Evolutionary conservation across 1,140 invertebrate species (phyloP), one percentile per base, ranked within the genome.

Genomic region (Acromyrmex echinatior): DNA sequence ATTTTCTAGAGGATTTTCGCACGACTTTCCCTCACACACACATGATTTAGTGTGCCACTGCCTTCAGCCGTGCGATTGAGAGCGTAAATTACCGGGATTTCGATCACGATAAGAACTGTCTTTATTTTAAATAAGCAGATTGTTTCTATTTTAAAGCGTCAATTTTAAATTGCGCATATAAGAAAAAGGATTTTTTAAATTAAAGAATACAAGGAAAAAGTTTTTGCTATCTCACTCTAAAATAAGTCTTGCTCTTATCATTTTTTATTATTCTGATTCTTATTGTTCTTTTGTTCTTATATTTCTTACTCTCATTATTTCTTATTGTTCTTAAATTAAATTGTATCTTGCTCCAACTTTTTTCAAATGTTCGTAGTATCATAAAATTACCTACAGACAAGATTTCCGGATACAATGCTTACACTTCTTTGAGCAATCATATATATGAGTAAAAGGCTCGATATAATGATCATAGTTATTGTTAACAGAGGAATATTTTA

Each of bases 1-100:
- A 81, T 81, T 81, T 81, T 71, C 49, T 45, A 39, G 10, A 45
- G 14, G 4, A 81, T 71, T 71, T 81, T 80, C 77, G 65, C 45
- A 68, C 28, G 77, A 53, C 28, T 80, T 81, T 71, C 66, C 66
- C 31, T 71, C 65, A n/a, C 65, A 28, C 21, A 58, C 65, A n/a
- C 65, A 28, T 45, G 51, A n/a, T 18, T 66, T 66, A 65, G 58
- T 49, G 25, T 78, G 58, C 31, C 60, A 49, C 49, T 21, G 65
- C 16, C 12, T 45, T n/a, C 12, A 66, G 62, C 58, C n/a, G 14
- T 28, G 45, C 16, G 31, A 81, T 58, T 81, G 35, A 81, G 56
- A 81, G 66, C 53, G 51, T 31, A 71, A 81, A 81, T 71, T 60
- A 21, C 79, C 49, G 65, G 12, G 39, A 16, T 81, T 58, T 68